A percentile compares a stretch with the other conserved stretches of the same genome.
These are phyloP conservation scores for Otolemur garnettii DNA, from an alignment of 2,113 vertebrate species.

Conservation along the genomic window DNA sequence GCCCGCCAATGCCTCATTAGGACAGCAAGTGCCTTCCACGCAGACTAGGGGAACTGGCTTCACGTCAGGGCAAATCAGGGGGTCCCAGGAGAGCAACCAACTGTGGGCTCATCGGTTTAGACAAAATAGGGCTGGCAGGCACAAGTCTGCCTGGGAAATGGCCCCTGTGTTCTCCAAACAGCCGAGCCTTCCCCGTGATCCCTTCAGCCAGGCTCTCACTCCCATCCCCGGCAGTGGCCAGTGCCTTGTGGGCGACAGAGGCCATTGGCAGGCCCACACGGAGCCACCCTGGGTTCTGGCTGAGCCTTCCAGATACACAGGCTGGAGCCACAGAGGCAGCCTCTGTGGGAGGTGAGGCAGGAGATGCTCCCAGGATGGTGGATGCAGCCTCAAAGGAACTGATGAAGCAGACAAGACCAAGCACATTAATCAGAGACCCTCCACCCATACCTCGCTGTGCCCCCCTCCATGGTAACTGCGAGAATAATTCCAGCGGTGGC, in stretches of 20 bases:
- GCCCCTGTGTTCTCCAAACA: constrained; percentile 6
- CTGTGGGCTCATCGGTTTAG: constrained; percentile 91
- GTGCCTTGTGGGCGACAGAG: neutral
- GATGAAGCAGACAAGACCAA: fast-evolving
- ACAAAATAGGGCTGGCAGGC: constrained; percentile 91
- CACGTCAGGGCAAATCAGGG: constrained; percentile 92
- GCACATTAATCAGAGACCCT: neutral
- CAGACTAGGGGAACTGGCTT: constrained; percentile 85
- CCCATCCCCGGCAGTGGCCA: fast-evolving
- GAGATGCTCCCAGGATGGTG: fast-evolving
- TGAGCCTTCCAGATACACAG: neutral
- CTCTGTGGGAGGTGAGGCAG: fast-evolving
- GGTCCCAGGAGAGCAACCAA: constrained; percentile 89
- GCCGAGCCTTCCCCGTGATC: constrained; percentile 63
- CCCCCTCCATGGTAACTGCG: fast-evolving
- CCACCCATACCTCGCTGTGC: fast-evolving
- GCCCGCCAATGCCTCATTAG: constrained; percentile 88
- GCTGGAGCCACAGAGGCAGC: neutral
- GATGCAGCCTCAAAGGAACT: fast-evolving
- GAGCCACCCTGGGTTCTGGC: neutral
- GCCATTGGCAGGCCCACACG: fast-evolving
- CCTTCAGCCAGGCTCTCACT: constrained; percentile 26
- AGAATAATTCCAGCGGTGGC: fast-evolving
- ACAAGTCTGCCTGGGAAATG: constrained; percentile 86
- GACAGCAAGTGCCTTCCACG: constrained; percentile 86